Evolutionary conservation across 2,797 vertebrate genomes (phyloP).

Genomic region (Gymnothorax reevesii): DNA sequence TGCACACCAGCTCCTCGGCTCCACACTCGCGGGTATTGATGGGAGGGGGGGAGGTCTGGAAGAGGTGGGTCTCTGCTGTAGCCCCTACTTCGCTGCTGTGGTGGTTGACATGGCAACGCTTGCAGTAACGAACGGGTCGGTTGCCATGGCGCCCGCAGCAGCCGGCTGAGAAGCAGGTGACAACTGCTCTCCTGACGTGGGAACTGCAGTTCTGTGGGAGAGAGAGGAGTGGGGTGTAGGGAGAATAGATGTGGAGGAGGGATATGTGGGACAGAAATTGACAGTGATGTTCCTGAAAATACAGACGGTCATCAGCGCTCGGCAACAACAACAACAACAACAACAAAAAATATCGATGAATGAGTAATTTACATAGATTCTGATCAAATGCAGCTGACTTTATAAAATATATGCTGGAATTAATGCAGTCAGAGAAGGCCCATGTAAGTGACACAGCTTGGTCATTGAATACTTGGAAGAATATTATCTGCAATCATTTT

Average conservation of each 20-base stretch:
- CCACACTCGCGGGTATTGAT: constrained; percentile 97
- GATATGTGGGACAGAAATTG: not conserved
- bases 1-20: constrained; percentile 95
- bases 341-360: constrained; percentile 18
- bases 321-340: not conserved
- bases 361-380: constrained; percentile 9
- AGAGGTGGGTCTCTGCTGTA: constrained; percentile 92
- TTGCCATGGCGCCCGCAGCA: constrained; percentile 98
- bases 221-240: constrained; percentile 27
- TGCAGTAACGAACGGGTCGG: constrained; percentile 96
- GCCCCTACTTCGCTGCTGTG: constrained; percentile 93
- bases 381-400: not conserved
- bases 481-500: not conserved
- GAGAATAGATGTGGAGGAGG: not conserved
- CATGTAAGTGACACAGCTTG: not conserved
- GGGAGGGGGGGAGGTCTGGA: constrained; percentile 96
- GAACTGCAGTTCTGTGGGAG: constrained; percentile 93
- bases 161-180: constrained; percentile 97
- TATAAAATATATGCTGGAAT: constrained; percentile 3
- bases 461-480: not conserved
- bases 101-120: constrained; percentile 97
- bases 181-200: constrained; percentile 93
- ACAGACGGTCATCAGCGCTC: constrained; percentile 19
- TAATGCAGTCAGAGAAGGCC: not conserved
- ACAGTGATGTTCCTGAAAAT: not conserved